phyloP scores from a whole-genome alignment of 2,888 invertebrate species.

The Tachina grossa region DNA sequence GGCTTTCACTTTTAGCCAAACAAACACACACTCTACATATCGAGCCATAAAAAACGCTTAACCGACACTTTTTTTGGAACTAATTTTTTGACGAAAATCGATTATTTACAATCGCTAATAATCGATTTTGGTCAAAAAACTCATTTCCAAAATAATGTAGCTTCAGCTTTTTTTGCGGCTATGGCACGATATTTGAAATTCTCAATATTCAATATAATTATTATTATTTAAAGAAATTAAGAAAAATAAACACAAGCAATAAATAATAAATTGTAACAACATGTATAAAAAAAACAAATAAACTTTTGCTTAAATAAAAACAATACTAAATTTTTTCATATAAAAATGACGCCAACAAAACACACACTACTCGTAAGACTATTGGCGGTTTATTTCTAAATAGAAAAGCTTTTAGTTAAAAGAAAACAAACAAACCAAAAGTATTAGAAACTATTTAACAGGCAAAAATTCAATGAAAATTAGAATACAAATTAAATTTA shows the following conservation, averaged over 20 bases:
- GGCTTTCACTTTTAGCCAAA: conserved; percentile 14
- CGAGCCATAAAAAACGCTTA: too few relatives aligned
- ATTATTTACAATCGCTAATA: too few relatives aligned
- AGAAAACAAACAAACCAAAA: conserved; percentile 16
- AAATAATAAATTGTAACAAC: conserved; percentile 42
- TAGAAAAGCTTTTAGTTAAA: conserved; percentile 8
- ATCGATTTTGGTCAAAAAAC: too few relatives aligned
- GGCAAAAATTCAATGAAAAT: conserved; percentile 2
- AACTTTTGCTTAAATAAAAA: conserved; percentile 34
- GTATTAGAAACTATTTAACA: conserved; percentile 16
- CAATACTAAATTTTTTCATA: conserved; percentile 1
- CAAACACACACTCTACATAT: conserved; percentile 5
- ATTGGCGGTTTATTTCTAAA: neutral
- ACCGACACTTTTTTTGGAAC: too few relatives aligned
- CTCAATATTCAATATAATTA: conserved; percentile 45
- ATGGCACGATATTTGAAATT: conserved; percentile 55
- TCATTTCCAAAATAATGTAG: too few relatives aligned
- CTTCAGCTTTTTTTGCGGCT: too few relatives aligned
- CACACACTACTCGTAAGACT: neutral
- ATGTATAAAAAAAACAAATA: conserved; percentile 22
- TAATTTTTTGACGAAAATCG: too few relatives aligned
- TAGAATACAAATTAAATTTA: conserved; percentile 3
- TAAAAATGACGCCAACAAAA: conserved; percentile 25
- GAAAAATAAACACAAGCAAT: conserved; percentile 38
- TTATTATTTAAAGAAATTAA: conserved; percentile 5